Evolutionary conservation across 2,888 invertebrate species (phyloP).

Genomic region (Agrochola litura): DNA sequence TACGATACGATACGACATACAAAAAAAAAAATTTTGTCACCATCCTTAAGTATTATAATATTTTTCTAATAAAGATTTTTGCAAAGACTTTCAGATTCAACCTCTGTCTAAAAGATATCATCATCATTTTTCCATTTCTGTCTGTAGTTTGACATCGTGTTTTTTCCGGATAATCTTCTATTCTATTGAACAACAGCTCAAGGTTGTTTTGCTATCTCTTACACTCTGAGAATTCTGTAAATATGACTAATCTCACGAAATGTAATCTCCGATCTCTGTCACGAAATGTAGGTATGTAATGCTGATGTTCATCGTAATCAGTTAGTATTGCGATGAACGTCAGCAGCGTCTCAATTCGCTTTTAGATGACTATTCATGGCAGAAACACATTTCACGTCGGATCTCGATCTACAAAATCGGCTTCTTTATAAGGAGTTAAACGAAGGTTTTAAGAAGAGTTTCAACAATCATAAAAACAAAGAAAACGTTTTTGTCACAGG

Average conservation of each 20-base stretch:
- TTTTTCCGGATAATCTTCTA: slow-evolving; percentile 8
- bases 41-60: too few species aligned
- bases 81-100: too few species aligned
- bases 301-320: too few species aligned
- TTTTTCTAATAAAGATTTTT: not conserved
- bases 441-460: not conserved
- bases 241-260: slow-evolving; percentile 8
- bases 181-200: slow-evolving; percentile 14
- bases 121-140: too few species aligned
- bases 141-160: slow-evolving; percentile 2
- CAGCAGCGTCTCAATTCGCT: not conserved
- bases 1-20: too few species aligned
- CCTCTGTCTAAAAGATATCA: slow-evolving; percentile 3
- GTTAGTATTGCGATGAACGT: not conserved
- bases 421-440: not conserved
- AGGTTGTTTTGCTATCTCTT: slow-evolving; percentile 17
- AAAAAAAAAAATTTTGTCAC: too few species aligned
- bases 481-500: slow-evolving; percentile 1
- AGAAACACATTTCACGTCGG: not conserved
- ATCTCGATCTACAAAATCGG: not conserved
- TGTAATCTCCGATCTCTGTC: not conserved
- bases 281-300: not conserved
- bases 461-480: not conserved
- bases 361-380: not conserved
- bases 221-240: not conserved